Conservation (phyloP, 1,140 invertebrate species). For the Nephila pilipes region DNA sequence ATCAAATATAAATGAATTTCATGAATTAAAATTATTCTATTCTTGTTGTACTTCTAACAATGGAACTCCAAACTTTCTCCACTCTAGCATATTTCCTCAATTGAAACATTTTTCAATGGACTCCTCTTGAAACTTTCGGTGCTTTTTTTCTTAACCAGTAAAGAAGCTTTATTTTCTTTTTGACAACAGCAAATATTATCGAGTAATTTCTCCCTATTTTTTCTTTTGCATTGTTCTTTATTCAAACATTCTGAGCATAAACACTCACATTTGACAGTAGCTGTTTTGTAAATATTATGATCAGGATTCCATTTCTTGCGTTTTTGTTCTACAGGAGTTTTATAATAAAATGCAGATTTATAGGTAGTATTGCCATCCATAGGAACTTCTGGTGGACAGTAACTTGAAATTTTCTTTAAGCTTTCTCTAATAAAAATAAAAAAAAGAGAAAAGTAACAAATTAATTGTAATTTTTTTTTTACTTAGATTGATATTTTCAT, state of each 20-base stretch:
- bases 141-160: neutral
- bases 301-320: slow-evolving; percentile 33
- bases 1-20: neutral
- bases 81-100: neutral
- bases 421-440: neutral
- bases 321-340: neutral
- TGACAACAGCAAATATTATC: neutral
- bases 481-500: too few relatives aligned
- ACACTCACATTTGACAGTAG: neutral
- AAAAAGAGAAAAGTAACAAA: too few relatives aligned
- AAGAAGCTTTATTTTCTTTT: neutral
- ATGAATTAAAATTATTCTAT: neutral
- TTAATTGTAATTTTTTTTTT: too few relatives aligned
- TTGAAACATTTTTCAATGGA: neutral
- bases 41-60: neutral
- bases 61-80: neutral
- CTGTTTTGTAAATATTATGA: slow-evolving; percentile 20
- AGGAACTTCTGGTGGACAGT: neutral
- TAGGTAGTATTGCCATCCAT: slow-evolving; percentile 51
- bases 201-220: neutral
- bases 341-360: neutral
- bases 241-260: neutral
- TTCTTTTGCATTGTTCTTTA: neutral
- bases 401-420: neutral
- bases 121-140: neutral